A percentile compares a stretch with the other conserved stretches of the same genome.
Conservation (phyloP, 1,140 invertebrate species). For the Lordiphosa stackelbergi region DNA sequence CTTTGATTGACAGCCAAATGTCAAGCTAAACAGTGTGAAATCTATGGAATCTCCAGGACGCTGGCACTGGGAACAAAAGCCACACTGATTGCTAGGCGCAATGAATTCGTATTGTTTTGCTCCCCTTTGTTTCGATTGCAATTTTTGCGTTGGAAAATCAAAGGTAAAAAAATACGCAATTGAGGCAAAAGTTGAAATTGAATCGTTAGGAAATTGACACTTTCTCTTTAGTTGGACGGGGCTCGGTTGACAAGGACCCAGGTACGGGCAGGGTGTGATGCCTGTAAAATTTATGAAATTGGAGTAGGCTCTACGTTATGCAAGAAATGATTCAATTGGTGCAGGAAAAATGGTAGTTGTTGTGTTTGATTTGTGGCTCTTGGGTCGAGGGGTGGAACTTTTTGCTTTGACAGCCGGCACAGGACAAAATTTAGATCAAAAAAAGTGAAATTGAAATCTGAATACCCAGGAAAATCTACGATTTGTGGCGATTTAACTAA, state of each 20-base stretch:
- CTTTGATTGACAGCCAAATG: slow-evolving; percentile 70
- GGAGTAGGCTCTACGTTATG: slow-evolving; percentile 23
- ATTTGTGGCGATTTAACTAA: no score
- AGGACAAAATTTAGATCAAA: slow-evolving; percentile 34
- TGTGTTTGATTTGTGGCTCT: no score
- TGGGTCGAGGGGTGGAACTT: slow-evolving; percentile 2
- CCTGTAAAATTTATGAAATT: slow-evolving; percentile 34
- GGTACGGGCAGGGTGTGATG: no score
- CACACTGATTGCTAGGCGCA: slow-evolving; percentile 64
- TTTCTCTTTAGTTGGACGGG: slow-evolving; percentile 31
- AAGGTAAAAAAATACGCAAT: slow-evolving; percentile 43
- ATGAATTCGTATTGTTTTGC: slow-evolving; percentile 65
- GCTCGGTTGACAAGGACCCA: no score
- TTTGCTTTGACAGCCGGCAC: slow-evolving; percentile 63
- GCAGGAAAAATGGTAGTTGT: slow-evolving; percentile 3
- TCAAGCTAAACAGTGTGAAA: slow-evolving; percentile 74
- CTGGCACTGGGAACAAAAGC: slow-evolving; percentile 48
- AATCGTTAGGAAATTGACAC: slow-evolving; percentile 70
- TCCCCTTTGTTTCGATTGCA: slow-evolving; percentile 58
- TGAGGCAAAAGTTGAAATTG: slow-evolving; percentile 58
- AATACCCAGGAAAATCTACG: no score
- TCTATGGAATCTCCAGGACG: slow-evolving; percentile 24
- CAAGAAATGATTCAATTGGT: slow-evolving; percentile 7
- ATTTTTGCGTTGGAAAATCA: slow-evolving; percentile 31
- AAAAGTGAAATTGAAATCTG: no score